Conservation (phyloP, 2,888 invertebrate species). For the Cerastis rubricosa region DNA sequence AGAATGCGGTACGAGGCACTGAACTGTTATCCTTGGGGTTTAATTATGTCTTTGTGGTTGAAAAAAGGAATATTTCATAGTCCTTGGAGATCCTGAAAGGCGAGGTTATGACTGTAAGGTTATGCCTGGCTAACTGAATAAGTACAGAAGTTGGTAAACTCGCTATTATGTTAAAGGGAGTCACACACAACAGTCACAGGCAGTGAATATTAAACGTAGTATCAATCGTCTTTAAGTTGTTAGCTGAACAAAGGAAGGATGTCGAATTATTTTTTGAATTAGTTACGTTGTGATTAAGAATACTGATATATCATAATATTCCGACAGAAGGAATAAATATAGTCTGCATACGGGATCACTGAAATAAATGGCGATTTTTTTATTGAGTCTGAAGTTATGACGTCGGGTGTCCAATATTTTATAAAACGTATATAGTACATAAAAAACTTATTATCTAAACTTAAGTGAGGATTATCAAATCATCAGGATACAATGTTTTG, state of each 20-base stretch:
- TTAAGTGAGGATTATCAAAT: neutral
- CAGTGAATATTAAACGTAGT: slow-evolving; percentile 50
- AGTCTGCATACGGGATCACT: neutral
- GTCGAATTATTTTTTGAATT: neutral
- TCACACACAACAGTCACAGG: no score
- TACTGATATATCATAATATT: neutral
- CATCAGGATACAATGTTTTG: neutral
- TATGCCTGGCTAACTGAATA: slow-evolving; percentile 55
- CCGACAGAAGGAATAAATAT: neutral
- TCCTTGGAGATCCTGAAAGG: slow-evolving; percentile 67
- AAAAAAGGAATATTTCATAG: slow-evolving; percentile 82
- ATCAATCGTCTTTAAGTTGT: slow-evolving; percentile 21
- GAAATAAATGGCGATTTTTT: neutral
- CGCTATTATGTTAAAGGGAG: slow-evolving; percentile 16
- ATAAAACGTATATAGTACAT: neutral
- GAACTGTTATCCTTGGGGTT: slow-evolving; percentile 83
- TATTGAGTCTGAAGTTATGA: neutral
- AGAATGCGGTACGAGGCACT: slow-evolving; percentile 78
- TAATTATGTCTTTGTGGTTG: slow-evolving; percentile 84
- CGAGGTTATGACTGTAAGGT: slow-evolving; percentile 46
- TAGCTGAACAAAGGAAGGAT: neutral
- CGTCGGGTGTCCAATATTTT: neutral
- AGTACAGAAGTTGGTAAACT: slow-evolving; percentile 59
- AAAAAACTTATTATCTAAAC: neutral
- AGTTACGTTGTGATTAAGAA: neutral